Conservation (phyloP, 2,797 vertebrate species). For the Schizopygopsis pylzovi region DNA sequence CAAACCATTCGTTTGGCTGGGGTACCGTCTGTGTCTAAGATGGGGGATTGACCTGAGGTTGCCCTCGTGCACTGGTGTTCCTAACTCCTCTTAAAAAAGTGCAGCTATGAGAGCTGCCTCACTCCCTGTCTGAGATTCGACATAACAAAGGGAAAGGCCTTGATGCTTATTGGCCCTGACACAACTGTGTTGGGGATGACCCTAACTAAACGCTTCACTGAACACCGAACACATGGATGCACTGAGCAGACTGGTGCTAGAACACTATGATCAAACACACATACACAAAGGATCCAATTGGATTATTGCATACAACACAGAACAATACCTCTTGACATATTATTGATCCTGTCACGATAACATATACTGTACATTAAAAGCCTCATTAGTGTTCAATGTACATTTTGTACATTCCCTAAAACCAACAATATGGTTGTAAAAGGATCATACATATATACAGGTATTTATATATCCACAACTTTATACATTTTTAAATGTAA, state of each 20-base stretch:
- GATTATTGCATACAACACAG: slow-evolving; percentile 51
- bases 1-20: slow-evolving; percentile 43
- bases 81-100: slow-evolving; percentile 65
- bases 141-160: slow-evolving; percentile 64
- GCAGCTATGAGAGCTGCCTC: slow-evolving; percentile 52
- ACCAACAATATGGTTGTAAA: too few species aligned
- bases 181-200: slow-evolving; percentile 77
- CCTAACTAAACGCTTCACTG: slow-evolving; percentile 72
- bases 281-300: slow-evolving; percentile 53
- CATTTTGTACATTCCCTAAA: not conserved
- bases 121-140: slow-evolving; percentile 60
- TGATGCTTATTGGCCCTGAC: slow-evolving; percentile 78
- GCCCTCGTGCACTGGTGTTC: slow-evolving; percentile 52
- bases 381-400: not conserved
- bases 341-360: slow-evolving; percentile 25
- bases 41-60: slow-evolving; percentile 48
- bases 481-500: too few species aligned
- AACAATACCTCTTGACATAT: slow-evolving; percentile 30
- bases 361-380: not conserved
- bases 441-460: too few species aligned
- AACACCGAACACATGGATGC: slow-evolving; percentile 63
- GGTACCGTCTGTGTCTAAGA: slow-evolving; percentile 34
- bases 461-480: too few species aligned
- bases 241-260: slow-evolving; percentile 65
- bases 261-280: slow-evolving; percentile 61